Percentiles rank a stretch among this genome's conserved stretches.
Conservation (phyloP, 2,113 vertebrate species). For the Gymnocephalus cernua region DNA sequence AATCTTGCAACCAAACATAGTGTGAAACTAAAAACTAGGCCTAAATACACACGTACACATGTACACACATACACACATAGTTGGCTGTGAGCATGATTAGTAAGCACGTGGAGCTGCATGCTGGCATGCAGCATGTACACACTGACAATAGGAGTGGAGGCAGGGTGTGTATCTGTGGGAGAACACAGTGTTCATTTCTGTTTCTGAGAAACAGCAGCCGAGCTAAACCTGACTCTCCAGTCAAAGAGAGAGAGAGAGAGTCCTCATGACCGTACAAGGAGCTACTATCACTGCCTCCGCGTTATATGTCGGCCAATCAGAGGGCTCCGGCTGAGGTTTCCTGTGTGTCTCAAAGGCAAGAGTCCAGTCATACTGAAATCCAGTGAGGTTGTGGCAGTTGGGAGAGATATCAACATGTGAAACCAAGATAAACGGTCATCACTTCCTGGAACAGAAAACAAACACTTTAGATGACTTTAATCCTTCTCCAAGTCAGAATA, state of each 20-base stretch:
- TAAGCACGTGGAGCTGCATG: not conserved
- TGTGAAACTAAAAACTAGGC: not conserved
- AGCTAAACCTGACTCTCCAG: conserved; percentile 64
- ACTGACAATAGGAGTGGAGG: conserved; percentile 20
- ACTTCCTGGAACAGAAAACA: conserved; percentile 29
- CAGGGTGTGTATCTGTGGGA: conserved; percentile 31
- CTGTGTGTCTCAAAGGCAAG: conserved; percentile 34
- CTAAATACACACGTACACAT: not conserved
- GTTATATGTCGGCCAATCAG: conserved; percentile 64
- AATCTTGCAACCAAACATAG: not conserved
- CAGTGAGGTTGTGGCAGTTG: conserved; percentile 13
- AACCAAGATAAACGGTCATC: conserved; percentile 18
- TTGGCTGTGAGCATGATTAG: not conserved
- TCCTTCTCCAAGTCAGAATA: not conserved
- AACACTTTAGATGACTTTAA: too few relatives aligned
- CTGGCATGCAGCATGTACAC: not conserved
- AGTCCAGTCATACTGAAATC: conserved; percentile 38
- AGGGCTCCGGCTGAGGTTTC: not conserved
- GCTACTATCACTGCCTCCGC: conserved; percentile 63
- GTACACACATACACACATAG: not conserved
- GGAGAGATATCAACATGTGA: conserved; percentile 12
- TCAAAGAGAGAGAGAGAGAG: conserved; percentile 41
- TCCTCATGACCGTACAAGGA: conserved; percentile 72
- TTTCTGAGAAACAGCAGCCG: conserved; percentile 71
- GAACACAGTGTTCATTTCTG: conserved; percentile 72